Base-by-base conservation (phyloP, 2,113 vertebrate genomes). In the Mionectes macconnelli region DNA sequence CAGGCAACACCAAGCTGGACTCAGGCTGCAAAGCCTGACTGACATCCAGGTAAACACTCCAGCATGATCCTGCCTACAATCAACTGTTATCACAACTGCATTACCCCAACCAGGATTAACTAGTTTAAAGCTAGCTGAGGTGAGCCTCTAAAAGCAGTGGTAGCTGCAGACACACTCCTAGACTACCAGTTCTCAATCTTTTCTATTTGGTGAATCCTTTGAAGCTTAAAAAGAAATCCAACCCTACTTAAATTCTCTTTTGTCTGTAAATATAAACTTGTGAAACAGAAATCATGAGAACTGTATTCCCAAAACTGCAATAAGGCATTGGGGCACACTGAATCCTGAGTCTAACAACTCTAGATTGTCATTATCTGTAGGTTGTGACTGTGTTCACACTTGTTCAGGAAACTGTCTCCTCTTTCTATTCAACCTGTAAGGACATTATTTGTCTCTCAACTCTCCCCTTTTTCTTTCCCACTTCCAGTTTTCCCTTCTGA, bases 21-120 rank as follows among this genome's bases (percentile, higher is more conserved):
- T 78, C 44, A 10, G 37, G 49, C 49, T 92, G 87, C 56, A 97
- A 96, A 94, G 89, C 91, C 76, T 95, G 91, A 95, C 68, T 94
- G 95, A 95, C 56, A 1, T 59, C 77, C 91, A 60, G 52, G 64
- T 94, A 96, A 97, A 87, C 75, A 79, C 52, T 75, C 89, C 8
- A 2, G 52, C 62, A 72, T 64, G 86, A 93, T 94, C 77, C 95
- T 81, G 21, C 56, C 68, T 62, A 93, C 42, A 92, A 55, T 90
- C 72, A 59, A 42, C 39, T 81, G 87, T 67, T 96, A 93, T 60
- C 89, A 89, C 37, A 84, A 59, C 63, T 78, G 55, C 64, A 90
- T 94, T 97, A 86, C 63, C 5, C 60, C 82, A 79, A 40, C 42
- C 42, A 63, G 93, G 93, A 94, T 96, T 92, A 92, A 84, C 76